Evolutionary conservation across 2,113 vertebrate genomes (phyloP), one percentile per base, ranked within the genome.

Genomic region (Aspidoscelis tigris): DNA sequence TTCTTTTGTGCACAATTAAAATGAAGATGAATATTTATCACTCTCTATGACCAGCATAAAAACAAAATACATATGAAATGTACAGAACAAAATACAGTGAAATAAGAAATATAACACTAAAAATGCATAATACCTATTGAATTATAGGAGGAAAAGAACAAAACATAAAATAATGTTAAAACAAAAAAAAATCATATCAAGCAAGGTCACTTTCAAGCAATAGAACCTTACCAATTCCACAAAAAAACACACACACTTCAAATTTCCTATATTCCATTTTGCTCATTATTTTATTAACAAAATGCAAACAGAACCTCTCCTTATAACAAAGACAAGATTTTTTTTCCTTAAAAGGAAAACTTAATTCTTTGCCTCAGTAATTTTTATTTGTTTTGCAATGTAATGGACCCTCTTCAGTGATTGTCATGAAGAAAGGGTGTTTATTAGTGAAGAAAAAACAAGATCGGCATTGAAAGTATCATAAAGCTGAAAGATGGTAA

Each of bases 401-500:
- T 76, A 72, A 22, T 68, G 21, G 47, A 33, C 2, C 7, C 20
- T 78, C 61, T 61, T 61, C 24, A 3, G 20, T 66, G 33, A 53
- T 41, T 26, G 43, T 73, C 71, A 66, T 43, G 18, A 12, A n/a
- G 53, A 26, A 73, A 53, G 12, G 69, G 41, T 81, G n/a, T 53
- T 50, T 53, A 78, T 39, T 47, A 82, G n/a, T 9, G 12, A 76
- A 26, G 6, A 86, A 76, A 33, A 69, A 86, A 71, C 50, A 61
- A 75, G 55, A 1, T 61, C n/a, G 9, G 10, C n/a, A 2, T 44
- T 65, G 61, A 66, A 86, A 44, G 41, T n/a, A n/a, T 9, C 39
- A 86, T 82, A 77, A 78, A 86, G 4, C n/a, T 66, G 68, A 65
- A 78, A 11, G 53, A 73, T 73, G 44, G 18, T 78, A 39, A 50